Conservation (phyloP, 2,888 invertebrate species). For the Microctonus aethiopoides region DNA sequence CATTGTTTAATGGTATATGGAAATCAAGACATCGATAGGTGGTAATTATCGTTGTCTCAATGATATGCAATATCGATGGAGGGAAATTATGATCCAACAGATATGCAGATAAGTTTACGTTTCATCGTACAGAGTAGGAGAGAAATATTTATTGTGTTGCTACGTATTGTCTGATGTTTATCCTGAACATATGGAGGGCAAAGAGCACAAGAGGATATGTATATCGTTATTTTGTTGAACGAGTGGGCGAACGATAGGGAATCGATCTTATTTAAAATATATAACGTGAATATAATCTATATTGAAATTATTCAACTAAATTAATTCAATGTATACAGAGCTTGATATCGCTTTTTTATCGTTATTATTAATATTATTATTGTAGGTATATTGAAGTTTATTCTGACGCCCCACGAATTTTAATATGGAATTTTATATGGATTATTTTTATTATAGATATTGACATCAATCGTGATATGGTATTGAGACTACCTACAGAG, state of each 20-base stretch:
- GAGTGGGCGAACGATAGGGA: conserved; percentile 33
- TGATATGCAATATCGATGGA: conserved; percentile 17
- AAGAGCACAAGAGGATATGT: conserved; percentile 6
- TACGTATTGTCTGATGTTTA: conserved; percentile 10
- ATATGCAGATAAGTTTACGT: conserved; percentile 22
- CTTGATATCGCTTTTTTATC: background rate
- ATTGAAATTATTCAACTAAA: conserved; percentile 30
- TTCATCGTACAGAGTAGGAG: background rate
- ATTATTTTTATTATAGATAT: no score
- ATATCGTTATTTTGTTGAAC: background rate
- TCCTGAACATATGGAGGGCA: conserved; percentile 15
- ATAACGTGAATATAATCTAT: conserved; percentile 30
- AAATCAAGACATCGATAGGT: conserved; percentile 19
- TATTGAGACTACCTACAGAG: conserved; percentile 10
- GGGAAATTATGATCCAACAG: conserved; percentile 15
- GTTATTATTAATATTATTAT: background rate
- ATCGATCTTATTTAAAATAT: conserved; percentile 38
- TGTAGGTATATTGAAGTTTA: background rate
- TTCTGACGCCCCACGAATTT: conserved; percentile 18
- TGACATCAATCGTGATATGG: no score
- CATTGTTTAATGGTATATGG: conserved; percentile 9
- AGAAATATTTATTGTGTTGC: background rate
- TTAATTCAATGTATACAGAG: conserved; percentile 7
- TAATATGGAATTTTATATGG: conserved; percentile 22
- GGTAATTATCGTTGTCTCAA: conserved; percentile 29